These are phyloP conservation scores for Psilopsiagon aymara DNA, from an alignment of 2,113 vertebrate genomes.

Conservation along the genomic window DNA sequence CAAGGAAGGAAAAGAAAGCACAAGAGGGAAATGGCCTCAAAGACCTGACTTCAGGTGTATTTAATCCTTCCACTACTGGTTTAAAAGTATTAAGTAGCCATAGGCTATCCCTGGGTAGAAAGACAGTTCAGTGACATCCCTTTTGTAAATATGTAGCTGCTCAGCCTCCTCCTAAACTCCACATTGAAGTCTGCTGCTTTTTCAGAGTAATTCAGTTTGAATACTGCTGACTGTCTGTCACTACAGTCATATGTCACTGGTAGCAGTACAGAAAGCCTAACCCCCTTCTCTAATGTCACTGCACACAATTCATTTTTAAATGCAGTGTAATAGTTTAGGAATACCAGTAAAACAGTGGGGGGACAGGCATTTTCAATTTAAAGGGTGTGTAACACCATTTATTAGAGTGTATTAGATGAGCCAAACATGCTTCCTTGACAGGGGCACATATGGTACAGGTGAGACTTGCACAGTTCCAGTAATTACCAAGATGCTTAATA, in stretches of 20 bases:
- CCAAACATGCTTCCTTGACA: neutral
- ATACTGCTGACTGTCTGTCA: slow-evolving; percentile 78
- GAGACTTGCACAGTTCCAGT: neutral
- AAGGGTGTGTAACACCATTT: slow-evolving; percentile 52
- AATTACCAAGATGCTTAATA: neutral
- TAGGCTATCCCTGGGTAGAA: slow-evolving; percentile 78
- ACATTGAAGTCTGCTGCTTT: slow-evolving; percentile 78
- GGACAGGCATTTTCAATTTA: slow-evolving; percentile 53
- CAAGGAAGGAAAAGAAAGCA: slow-evolving; percentile 62
- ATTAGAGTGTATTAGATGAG: slow-evolving; percentile 11
- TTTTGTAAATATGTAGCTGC: slow-evolving; percentile 80
- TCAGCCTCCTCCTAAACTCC: slow-evolving; percentile 72
- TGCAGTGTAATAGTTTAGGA: slow-evolving; percentile 64
- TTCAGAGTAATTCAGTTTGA: slow-evolving; percentile 82
- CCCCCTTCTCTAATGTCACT: slow-evolving; percentile 74
- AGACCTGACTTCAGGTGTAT: slow-evolving; percentile 62
- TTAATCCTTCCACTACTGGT: slow-evolving; percentile 70
- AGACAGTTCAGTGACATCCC: slow-evolving; percentile 77
- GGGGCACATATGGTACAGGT: neutral
- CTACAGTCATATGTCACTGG: slow-evolving; percentile 75
- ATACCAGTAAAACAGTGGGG: slow-evolving; percentile 66
- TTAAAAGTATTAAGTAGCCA: slow-evolving; percentile 81
- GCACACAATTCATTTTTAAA: slow-evolving; percentile 77
- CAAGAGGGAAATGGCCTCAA: slow-evolving; percentile 66
- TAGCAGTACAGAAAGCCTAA: slow-evolving; percentile 77